Evolutionary conservation across 2,113 vertebrate species (phyloP), one percentile per base, ranked within the genome.

Genomic region (Gadus macrocephalus): DNA sequence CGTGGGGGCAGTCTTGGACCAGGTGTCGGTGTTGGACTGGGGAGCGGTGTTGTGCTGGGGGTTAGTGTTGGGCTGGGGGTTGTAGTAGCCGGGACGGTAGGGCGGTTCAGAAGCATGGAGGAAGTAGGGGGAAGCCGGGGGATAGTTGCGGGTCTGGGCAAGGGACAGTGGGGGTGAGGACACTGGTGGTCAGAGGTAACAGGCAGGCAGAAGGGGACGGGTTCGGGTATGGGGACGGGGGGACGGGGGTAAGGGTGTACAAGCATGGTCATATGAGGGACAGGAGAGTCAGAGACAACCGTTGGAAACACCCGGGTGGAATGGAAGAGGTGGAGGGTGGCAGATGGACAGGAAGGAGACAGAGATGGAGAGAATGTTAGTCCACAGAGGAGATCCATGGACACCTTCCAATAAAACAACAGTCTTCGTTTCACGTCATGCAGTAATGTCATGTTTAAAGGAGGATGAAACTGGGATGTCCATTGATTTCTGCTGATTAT

Each of bases 361-460:
- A 90, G 84, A 90, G 78, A 91, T 88, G 87, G 66, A 91, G 81
- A 92, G 82, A 87, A 91, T 91, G 89, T 93, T 93, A 92, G 91
- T 87, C 85, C 90, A 85, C 83, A 75, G 82, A 19, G 78, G 86
- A 90, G 79, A 87, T 73, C 75, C 74, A 80, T 87, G 82, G 87
- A 69, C 81, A 74, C 78, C 74, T 62, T 82, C 67, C 76, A 77
- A 81, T 28, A 85, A 61, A 81, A 66, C 79, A 42, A 42, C 56
- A 4, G 5, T 77, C 73, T 78, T 82, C 67, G 76, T 72, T 75
- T 68, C 70, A 78, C 69, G 78, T 68, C 75, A 74, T 78, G 74
- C 78, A 80, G 68, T 59, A 78, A 82, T 67, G 68, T 28, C 71
- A 31, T 20, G 70, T 72, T 68, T 49, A 49, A 49, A 49, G 42